These are phyloP conservation scores for Linurgus olivaceus DNA, from an alignment of 2,797 vertebrate species.

Conservation along the genomic window DNA sequence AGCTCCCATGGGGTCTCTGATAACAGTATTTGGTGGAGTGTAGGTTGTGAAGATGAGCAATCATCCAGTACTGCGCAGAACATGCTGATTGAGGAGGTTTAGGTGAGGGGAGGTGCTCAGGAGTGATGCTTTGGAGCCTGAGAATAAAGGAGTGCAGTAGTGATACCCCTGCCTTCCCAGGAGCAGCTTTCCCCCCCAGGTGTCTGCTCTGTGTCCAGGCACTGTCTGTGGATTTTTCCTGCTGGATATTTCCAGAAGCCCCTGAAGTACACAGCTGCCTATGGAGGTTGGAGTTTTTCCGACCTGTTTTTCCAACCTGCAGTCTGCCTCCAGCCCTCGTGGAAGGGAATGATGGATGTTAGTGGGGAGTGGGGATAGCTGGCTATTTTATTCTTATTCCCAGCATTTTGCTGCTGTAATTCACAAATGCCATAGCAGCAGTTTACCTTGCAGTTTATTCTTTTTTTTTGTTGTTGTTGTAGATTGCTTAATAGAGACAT, in stretches of 20 bases:
- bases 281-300: background rate
- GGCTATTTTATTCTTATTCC: background rate
- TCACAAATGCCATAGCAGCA: background rate
- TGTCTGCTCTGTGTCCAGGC: background rate
- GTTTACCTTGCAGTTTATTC: background rate
- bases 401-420: background rate
- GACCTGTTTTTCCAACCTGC: background rate
- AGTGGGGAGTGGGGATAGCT: background rate
- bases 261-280: background rate
- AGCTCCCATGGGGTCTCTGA: background rate
- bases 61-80: background rate
- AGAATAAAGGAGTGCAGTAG: background rate
- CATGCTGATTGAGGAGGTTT: background rate
- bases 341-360: background rate
- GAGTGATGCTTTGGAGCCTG: background rate
- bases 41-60: background rate
- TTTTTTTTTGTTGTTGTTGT: background rate
- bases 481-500: background rate
- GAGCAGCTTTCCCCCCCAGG: background rate
- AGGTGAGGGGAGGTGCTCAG: background rate
- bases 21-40: background rate
- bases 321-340: background rate
- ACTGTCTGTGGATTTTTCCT: background rate
- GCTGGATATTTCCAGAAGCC: background rate
- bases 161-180: background rate